phyloP scores from a whole-genome alignment of 2,797 vertebrate genomes.

The Streptopelia turtur region DNA sequence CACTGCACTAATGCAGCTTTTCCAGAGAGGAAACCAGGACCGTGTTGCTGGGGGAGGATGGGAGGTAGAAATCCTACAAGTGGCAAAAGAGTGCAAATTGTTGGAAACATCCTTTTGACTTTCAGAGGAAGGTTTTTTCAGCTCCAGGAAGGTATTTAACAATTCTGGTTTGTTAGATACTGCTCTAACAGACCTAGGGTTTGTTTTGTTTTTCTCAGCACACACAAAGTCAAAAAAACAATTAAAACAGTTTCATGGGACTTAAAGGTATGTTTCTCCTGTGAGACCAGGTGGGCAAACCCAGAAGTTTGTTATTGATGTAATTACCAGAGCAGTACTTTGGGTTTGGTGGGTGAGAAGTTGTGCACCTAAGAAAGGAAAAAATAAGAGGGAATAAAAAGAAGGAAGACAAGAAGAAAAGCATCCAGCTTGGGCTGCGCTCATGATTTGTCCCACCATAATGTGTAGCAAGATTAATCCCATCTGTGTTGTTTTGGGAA shows the following conservation, averaged over 20 bases:
- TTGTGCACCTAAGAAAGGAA: not conserved
- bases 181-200: not conserved
- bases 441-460: not conserved
- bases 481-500: not conserved
- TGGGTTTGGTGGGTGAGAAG: not conserved
- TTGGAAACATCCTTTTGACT: not conserved
- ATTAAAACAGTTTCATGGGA: not conserved
- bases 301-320: not conserved
- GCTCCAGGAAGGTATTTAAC: not conserved
- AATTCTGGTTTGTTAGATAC: not conserved
- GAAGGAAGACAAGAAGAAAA: not conserved
- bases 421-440: not conserved
- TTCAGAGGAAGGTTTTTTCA: not conserved
- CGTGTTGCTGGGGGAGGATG: accelerated
- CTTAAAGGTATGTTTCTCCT: not conserved
- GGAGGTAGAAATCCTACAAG: not conserved
- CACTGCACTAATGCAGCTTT: not conserved
- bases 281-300: not conserved
- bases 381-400: accelerated
- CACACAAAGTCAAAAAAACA: not conserved
- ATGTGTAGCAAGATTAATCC: not conserved
- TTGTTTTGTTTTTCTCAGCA: not conserved
- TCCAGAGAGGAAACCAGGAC: not conserved
- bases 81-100: not conserved
- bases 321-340: not conserved